phyloP scores from a whole-genome alignment of 2,113 vertebrate species.

The Petromus typicus region DNA sequence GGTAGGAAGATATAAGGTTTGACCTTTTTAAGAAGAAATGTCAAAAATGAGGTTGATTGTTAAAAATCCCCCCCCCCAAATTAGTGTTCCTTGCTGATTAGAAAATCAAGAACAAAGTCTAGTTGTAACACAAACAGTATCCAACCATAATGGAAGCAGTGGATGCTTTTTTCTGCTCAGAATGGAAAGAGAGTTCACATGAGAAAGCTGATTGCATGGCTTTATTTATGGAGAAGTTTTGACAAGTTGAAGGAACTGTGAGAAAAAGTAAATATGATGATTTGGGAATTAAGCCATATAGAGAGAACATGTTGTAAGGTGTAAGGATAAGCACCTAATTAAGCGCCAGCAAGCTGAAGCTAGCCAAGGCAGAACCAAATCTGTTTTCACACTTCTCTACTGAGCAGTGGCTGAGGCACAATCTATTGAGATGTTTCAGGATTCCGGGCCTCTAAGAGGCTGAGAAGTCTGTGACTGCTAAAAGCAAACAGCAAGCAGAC shows the following conservation, averaged over 20 bases:
- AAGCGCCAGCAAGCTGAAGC: constrained; percentile 14
- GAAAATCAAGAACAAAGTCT: not conserved
- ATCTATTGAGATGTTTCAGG: not conserved
- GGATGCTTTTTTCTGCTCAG: not conserved
- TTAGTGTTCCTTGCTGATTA: not conserved
- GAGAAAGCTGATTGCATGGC: not conserved
- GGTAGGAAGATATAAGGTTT: not conserved
- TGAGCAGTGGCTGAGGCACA: not conserved
- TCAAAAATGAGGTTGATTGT: not conserved
- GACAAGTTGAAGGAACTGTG: constrained; percentile 19
- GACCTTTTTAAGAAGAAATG: not conserved
- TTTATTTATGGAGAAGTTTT: constrained; percentile 43
- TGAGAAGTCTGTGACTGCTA: not conserved
- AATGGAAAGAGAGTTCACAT: not conserved
- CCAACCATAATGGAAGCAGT: not conserved
- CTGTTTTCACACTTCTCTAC: constrained; percentile 29
- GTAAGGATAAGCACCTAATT: constrained; percentile 75
- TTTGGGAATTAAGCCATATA: not conserved
- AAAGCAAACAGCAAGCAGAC: not conserved
- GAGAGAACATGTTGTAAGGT: constrained; percentile 32
- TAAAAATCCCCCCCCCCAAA: too few relatives aligned
- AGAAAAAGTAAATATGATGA: constrained; percentile 17
- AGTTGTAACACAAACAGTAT: not conserved
- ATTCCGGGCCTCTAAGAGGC: not conserved
- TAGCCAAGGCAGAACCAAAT: not conserved